Evolutionary conservation across 2,113 vertebrate species (phyloP), one percentile per base, ranked within the genome.

Genomic region (Eubucco bourcierii): DNA sequence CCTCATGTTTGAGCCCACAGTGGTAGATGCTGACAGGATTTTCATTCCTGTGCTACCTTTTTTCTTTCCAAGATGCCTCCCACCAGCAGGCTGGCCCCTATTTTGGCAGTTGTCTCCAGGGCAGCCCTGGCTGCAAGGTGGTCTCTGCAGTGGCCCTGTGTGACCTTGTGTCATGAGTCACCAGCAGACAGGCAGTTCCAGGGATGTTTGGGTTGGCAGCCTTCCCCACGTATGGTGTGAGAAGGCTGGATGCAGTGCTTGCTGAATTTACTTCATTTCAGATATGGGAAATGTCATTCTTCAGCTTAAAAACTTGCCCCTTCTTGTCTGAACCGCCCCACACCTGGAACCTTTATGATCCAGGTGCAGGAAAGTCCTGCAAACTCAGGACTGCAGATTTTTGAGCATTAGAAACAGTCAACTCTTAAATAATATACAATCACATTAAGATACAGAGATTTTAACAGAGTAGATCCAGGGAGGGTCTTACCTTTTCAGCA

Each of bases 401-500:
- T 75, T 2, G 58, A 86, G 29, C 34, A 37, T 59, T 65, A 19
- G 65, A 81, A 88, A n/a, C 10, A 56, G 23, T 61, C 17, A 56
- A 2, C 29, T 88, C 63, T 61, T 78, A 68, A 83, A 47, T 29
- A 59, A 46, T 44, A 60, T 56, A 46, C 24, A 46, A 9, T 0
- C 47, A 20, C 15, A 1, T 47, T 34, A 50, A 85, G 24, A 27
- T 61, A 0, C 0, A 78, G 65, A 72, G 75, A 37, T 85, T n/a
- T 29, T 75, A 28, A 31, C 34, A 79, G 5, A 50, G 39, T 59
- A 29, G 80, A n/a, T 59, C 46, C 39, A 79, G 66, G 39, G 65
- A 92, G 70, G n/a, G 39, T 83, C 59, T 94, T 76, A 88, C 85
- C 90, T 89, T 95, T 76, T 65, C 41, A 65, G 90, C 79, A 91